These are phyloP conservation scores for Melipona beecheii DNA, from an alignment of 2,888 invertebrate species.

Conservation along the genomic window DNA sequence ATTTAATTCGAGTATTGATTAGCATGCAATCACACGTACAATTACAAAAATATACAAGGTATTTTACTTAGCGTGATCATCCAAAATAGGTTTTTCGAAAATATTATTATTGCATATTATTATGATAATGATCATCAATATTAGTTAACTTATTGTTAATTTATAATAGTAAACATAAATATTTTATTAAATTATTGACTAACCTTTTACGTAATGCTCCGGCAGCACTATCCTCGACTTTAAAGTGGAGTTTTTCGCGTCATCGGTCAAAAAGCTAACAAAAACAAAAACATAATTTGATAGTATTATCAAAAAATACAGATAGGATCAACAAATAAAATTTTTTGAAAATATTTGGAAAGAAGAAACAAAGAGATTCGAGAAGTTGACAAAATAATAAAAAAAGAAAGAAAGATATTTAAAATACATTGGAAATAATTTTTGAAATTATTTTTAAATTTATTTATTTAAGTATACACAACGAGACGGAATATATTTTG, in stretches of 20 bases:
- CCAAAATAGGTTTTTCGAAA: neutral
- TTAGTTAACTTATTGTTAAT: too few species aligned
- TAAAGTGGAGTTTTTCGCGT: constrained; percentile 83
- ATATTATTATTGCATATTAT: neutral
- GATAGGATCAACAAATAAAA: neutral
- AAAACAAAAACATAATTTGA: constrained; percentile 15
- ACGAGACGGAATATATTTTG: neutral
- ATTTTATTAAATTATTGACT: constrained; percentile 1
- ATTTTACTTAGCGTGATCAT: neutral
- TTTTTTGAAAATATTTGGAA: neutral
- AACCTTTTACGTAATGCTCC: constrained; percentile 91
- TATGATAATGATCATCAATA: too few species aligned
- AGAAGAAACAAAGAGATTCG: neutral
- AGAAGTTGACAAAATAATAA: neutral
- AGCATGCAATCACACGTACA: neutral
- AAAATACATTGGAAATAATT: neutral
- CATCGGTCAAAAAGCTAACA: constrained; percentile 65
- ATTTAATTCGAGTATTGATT: constrained; percentile 27
- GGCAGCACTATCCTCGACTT: constrained; percentile 89
- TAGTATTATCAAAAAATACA: neutral
- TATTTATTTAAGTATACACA: neutral
- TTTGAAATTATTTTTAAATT: neutral
- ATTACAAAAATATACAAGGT: neutral
- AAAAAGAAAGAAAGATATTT: neutral
- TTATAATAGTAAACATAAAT: too few species aligned